Base-by-base conservation (phyloP, 2,113 vertebrate species). In the Barbus barbus region DNA sequence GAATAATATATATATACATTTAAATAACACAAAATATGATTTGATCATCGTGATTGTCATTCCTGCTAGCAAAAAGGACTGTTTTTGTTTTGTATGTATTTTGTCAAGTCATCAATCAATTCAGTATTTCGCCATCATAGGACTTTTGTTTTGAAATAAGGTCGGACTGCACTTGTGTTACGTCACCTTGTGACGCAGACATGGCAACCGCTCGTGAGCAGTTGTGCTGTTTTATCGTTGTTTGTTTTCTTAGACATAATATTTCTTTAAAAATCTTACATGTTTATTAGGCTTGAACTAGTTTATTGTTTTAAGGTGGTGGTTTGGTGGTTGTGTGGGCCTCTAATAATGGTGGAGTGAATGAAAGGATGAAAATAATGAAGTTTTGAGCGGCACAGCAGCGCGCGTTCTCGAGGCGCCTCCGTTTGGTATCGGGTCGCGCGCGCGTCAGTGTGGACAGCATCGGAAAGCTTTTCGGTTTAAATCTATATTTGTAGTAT, bases 71-170 rank as follows among this genome's bases (percentile, higher is more conserved):
- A 69, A 38, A 72, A n/a, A n/a, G n/a, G n/a, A n/a, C n/a, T 36
- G 33, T 36, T 36, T 36, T 36, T 36, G 33, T 36, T 36, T 36
- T 36, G 33, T 31, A 8, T 36, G 31, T 14, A 38, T 71, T 71
- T 71, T 20, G 4, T 16, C 4, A 48, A 56, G 53, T 3, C 18
- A 38, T 20, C 16, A 9, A 28, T 14, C 13, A 28, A 28, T 2
- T 28, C 24, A 63, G 0, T 1, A n/a, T 58, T n/a, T n/a, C n/a
- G n/a, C n/a, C n/a, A n/a, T n/a, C n/a, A 58, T 9, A 46, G 8
- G 38, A 80, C 85, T 84, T 84, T 87, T 87, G 72, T 78, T 20
- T 84, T 87, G 72, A 84, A 87, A 84, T 18, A 1, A 5, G 26
- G 12, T 9, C 11, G 14, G 7, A 0, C 16, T 48, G 6, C 12